Evolutionary conservation across 2,113 vertebrate genomes (phyloP), one percentile per base, ranked within the genome.

Genomic region (Naja naja): DNA sequence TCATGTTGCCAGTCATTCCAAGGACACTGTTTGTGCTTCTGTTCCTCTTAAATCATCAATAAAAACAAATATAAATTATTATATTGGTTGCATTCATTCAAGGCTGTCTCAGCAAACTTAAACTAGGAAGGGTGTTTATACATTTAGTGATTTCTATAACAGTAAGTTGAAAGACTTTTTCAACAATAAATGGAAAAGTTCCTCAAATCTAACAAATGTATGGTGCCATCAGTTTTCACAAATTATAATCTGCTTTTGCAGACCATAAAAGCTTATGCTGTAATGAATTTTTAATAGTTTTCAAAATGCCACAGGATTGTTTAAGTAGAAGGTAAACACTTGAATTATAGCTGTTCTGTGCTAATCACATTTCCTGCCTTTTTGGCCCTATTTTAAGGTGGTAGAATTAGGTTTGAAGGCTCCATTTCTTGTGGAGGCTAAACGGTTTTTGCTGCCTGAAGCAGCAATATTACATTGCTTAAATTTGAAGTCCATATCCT

Each of bases 41-140:
- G 92, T 89, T 96, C 91, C 91, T 95, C 94, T 93, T 92, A 93
- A 92, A 96, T 91, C 6, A 92, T 93, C 91, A 89, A 95, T 88
- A 96, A 58, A 64, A 89, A 90, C 6, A 60, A 39, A 39, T 89
- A 52, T 60, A 23, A 81, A 54, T 25, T 86, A 10, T 87, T 90
- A 53, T 95, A 58, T 30, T 93, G 14, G 49, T 91, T 25, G 25
- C 23, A 85, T 30, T 23, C 11, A 69, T 11, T 88, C 90, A 69
- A 47, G 92, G 90, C 81, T 92, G 27, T 25, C 92, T 45, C 3
- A 22, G 20, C 86, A 91, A n/a, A 55, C 34, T 34, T 54, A 89
- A 18, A 9, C 20, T 52, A 55, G 8, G 39, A 56, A 58, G 8
- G 9, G 25, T 23, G 45, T 56, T 47, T 27, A 45, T 27, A 69